Evolutionary conservation across 2,888 invertebrate genomes (phyloP).

Genomic region (Drymonia ruficornis): DNA sequence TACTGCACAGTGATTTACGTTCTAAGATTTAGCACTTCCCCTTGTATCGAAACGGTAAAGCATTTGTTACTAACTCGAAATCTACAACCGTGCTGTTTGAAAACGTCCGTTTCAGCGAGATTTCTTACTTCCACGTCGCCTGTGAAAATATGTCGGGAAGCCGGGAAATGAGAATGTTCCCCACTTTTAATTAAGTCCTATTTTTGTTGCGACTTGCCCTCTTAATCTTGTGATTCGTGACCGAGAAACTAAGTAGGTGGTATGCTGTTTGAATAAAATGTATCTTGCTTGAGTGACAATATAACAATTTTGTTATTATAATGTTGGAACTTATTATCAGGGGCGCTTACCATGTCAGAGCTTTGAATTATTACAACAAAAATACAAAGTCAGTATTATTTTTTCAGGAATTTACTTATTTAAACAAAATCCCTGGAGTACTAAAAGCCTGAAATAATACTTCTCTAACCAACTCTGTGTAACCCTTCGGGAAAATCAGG

Average conservation of each 20-base stretch:
- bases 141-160: conserved; percentile 43
- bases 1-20: conserved; percentile 64
- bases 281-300: conserved; percentile 8
- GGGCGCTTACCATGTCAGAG: no score
- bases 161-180: conserved; percentile 47
- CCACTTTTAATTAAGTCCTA: conserved; percentile 65
- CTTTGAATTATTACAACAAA: no score
- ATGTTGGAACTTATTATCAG: no score
- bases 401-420: no score
- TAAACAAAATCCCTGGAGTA: no score
- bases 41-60: conserved; percentile 72
- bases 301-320: no score
- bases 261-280: conserved; percentile 25
- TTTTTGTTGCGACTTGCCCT: conserved; percentile 53
- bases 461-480: no score
- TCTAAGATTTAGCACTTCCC: conserved; percentile 70
- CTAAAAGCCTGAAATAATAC: no score
- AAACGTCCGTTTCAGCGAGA: conserved; percentile 42
- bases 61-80: conserved; percentile 68
- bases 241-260: conserved; percentile 53
- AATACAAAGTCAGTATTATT: no score
- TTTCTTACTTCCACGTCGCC: conserved; percentile 47
- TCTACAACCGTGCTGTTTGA: conserved; percentile 49
- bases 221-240: conserved; percentile 59
- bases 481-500: no score